Conservation (phyloP, 2,113 vertebrate species). For the Boleophthalmus pectinirostris region DNA sequence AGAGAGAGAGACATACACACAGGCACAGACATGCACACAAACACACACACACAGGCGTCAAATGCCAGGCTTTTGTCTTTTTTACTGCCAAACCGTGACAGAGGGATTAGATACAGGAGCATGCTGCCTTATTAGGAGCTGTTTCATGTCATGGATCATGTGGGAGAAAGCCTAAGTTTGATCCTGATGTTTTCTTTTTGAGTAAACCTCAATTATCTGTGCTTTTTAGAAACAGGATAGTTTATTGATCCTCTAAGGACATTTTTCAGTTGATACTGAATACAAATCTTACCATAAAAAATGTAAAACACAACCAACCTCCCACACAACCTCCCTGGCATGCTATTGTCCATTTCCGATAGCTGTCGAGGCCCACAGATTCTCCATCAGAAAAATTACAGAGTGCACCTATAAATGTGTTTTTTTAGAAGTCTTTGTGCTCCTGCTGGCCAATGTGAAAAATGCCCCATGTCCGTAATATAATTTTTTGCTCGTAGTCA, state of each 20-base stretch:
- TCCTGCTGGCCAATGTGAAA: too few species aligned
- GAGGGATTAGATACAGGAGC: conserved; percentile 33
- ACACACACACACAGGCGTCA: conserved; percentile 14
- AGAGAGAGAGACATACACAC: conserved; percentile 3
- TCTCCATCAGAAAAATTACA: too few species aligned
- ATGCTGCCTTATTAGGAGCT: conserved; percentile 48
- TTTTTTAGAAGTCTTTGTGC: too few species aligned
- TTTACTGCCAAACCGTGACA: conserved; percentile 33
- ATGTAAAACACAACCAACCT: neutral
- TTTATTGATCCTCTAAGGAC: neutral
- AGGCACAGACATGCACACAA: too few species aligned
- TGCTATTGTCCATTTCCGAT: too few species aligned
- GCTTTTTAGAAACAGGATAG: neutral
- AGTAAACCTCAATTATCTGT: neutral
- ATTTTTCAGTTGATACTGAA: neutral
- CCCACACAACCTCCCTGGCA: too few species aligned
- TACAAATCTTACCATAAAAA: neutral
- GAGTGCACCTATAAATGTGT: too few species aligned
- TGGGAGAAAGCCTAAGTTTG: conserved; percentile 10
- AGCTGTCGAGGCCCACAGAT: too few species aligned
- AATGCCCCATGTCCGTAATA: too few species aligned
- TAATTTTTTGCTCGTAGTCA: too few species aligned
- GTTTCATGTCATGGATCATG: conserved; percentile 15
- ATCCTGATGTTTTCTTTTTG: conserved; percentile 13
- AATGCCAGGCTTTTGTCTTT: conserved; percentile 30